Evolutionary conservation across 2,888 invertebrate genomes (phyloP), one percentile per base, ranked within the genome.

Genomic region (Timandra comae): DNA sequence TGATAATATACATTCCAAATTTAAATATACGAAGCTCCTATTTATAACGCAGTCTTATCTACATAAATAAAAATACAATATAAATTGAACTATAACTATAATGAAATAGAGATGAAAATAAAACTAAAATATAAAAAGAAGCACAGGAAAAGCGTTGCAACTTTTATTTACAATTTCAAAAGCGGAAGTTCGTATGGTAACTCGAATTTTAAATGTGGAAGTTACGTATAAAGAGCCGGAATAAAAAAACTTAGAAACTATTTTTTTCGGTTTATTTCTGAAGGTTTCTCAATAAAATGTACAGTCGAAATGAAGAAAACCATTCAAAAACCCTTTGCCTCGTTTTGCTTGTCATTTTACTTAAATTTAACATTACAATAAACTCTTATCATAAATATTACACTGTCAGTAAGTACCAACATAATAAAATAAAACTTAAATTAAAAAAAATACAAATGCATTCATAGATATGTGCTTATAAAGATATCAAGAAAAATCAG

Each of bases 281-380:
- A 80, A 71, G 80, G 81, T 72, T 62, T 64, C 73, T 74, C 60
- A 52, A 64, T 54, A 64, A 52, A 81, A 82, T 84, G 37, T 85
- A 82, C 82, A 84, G 58, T 56, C 50, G 27, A 40, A 49, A 58
- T 58, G 51, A 72, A 70, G 77, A 73, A 81, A n/a, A n/a, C n/a
- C 84, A 32, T 72, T 69, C 76, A 81, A 80, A 82, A 51, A 66
- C 63, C 69, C 64, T 68, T 70, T 82, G 84, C 85, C 84, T 84
- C 84, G 64, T 65, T 70, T 69, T 72, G 84, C 84, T 85, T 82
- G 81, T 84, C 82, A 57, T 69, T 66, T 35, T 45, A 49, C 65
- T 72, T 72, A 67, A 60, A 39, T 37, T 57, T 69, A 37, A n/a
- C n/a, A n/a, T n/a, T n/a, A n/a, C n/a, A n/a, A n/a, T n/a, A n/a